Conservation (phyloP, 1,140 invertebrate genomes). For the Oreohelix idahoensis region DNA sequence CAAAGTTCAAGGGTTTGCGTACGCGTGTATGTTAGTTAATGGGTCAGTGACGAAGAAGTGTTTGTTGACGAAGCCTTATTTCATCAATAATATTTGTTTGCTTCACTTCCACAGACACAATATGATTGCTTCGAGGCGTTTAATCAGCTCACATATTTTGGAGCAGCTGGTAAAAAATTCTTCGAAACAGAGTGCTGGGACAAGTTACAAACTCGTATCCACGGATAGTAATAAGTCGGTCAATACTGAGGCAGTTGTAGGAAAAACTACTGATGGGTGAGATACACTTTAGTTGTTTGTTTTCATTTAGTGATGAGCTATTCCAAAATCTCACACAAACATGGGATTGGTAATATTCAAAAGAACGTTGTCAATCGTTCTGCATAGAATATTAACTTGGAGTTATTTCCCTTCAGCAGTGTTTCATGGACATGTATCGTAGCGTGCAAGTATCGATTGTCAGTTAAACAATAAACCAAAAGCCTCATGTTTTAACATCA, state of each 20-base stretch:
- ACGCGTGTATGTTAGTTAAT: not conserved
- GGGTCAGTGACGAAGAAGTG: not conserved
- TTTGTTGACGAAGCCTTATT: not conserved
- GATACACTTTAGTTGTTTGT: not conserved
- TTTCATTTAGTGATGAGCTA: no score
- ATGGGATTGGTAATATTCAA: no score
- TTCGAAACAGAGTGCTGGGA: not conserved
- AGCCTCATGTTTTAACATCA: no score
- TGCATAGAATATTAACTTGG: no score
- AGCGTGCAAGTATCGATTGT: no score
- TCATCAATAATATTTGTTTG: not conserved
- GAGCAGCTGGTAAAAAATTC: not conserved
- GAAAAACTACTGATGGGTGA: not conserved
- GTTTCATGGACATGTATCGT: no score
- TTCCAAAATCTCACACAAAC: no score
- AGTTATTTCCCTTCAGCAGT: no score
- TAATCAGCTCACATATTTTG: not conserved
- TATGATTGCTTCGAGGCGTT: not conserved
- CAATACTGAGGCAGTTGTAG: not conserved
- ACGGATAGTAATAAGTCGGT: not conserved
- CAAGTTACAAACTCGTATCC: not conserved
- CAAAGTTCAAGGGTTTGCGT: not conserved
- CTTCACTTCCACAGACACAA: not conserved
- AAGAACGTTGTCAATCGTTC: no score
- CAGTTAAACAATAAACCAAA: no score